Percentiles rank a stretch among this genome's conserved stretches.
phyloP scores from a whole-genome alignment of 2,113 vertebrate species.

The Dolichotis patagonum region DNA sequence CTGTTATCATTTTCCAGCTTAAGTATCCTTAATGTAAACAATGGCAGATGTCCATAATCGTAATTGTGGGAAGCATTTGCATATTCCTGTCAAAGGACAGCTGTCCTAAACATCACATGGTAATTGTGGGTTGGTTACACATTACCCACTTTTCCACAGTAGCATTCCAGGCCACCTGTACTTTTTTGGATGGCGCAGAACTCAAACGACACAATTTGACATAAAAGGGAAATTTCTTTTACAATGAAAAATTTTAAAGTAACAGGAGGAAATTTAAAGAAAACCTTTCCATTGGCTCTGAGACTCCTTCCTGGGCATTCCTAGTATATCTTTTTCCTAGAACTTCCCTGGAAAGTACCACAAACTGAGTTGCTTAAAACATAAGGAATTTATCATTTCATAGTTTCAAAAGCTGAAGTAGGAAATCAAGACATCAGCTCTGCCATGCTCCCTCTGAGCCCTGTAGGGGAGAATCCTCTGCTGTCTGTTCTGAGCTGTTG shows the following conservation, averaged over 20 bases:
- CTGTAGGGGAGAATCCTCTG: background rate
- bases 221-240: slow-evolving; percentile 20
- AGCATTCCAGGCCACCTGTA: background rate
- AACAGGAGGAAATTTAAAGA: background rate
- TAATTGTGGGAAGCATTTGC: background rate
- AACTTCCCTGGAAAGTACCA: background rate
- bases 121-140: fast-evolving
- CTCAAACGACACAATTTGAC: background rate
- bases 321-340: background rate
- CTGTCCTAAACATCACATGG: background rate
- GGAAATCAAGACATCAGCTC: background rate
- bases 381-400: background rate
- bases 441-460: background rate
- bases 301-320: background rate
- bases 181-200: background rate
- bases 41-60: slow-evolving; percentile 27
- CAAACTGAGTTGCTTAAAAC: background rate
- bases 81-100: slow-evolving; percentile 15
- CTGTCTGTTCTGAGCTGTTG: background rate
- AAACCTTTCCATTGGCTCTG: background rate
- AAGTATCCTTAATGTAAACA: slow-evolving; percentile 28
- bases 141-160: background rate
- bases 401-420: background rate
- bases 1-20: background rate
- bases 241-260: slow-evolving; percentile 13